Percentiles rank a stretch among this genome's conserved stretches.
Evolutionary conservation across 2,888 invertebrate genomes (phyloP).

Genomic region (Caenorhabditis japonica): DNA sequence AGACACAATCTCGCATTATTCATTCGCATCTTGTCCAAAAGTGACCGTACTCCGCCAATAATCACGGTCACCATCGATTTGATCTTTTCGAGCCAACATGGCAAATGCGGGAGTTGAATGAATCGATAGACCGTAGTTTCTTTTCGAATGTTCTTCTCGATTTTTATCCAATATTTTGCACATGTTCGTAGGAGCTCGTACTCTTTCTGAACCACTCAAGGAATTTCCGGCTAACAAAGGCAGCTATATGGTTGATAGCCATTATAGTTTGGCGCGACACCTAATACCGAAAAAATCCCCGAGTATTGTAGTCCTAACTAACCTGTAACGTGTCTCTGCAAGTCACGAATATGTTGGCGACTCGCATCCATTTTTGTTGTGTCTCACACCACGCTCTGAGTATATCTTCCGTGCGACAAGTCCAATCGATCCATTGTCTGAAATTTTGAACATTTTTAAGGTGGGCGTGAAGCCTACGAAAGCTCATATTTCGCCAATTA

Average conservation of each 20-base stretch:
- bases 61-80: conserved; percentile 42
- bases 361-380: conserved; percentile 49
- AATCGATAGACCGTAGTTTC: conserved; percentile 57
- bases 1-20: conserved; percentile 60
- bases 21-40: conserved; percentile 58
- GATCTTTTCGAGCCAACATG: conserved; percentile 63
- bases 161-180: conserved; percentile 61
- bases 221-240: too few species aligned
- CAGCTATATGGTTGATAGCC: too few species aligned
- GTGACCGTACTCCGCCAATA: conserved; percentile 61
- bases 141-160: conserved; percentile 49
- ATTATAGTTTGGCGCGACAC: too few species aligned
- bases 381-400: conserved; percentile 43
- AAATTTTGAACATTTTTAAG: too few species aligned
- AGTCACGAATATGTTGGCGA: conserved; percentile 49
- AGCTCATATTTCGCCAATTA: too few species aligned
- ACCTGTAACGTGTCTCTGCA: conserved; percentile 43
- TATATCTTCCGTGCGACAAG: conserved; percentile 30
- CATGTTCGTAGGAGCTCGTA: conserved; percentile 51
- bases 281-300: too few species aligned
- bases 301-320: too few species aligned
- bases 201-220: too few species aligned
- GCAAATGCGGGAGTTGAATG: conserved; percentile 65
- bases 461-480: too few species aligned
- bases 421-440: conserved; percentile 53